Base-by-base conservation (phyloP, 2,797 vertebrate genomes). In the Sandelia bainsii region DNA sequence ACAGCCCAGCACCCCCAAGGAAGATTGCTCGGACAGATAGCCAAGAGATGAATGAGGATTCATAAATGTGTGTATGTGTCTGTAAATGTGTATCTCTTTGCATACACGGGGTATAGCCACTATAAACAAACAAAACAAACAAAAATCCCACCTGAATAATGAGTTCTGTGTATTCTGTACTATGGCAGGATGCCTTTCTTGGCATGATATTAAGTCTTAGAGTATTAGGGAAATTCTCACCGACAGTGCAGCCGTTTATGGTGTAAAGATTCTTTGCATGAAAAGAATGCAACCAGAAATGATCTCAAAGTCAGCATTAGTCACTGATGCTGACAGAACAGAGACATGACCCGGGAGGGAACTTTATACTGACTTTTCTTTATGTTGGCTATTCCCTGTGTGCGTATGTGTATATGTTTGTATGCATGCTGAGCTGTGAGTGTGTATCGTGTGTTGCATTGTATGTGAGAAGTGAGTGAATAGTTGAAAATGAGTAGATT, bases 31-130 rank as follows among this genome's bases (percentile, higher is more conserved):
- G 95, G 81, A 95, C 95, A 86, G 95, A 96, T 85, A 96, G 95
- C 86, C 95, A 96, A 91, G 95, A 96, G 81, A 95, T 96, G 94
- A 96, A 95, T 40, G 95, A 96, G 69, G 95, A 96, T 89, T 94
- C 94, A 61, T 96, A 95, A 93, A 59, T 69, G 62, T 70, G 65
- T 52, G 59, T 71, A 37, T 57, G 48, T 68, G 19, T 46, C 25
- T 50, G 67, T 25, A 48, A 50, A 17, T 61, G 50, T 54, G 62
- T 64, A 60, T 16, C 69, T 59, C 61, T 56, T 32, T 34, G 32
- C 5, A 0, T 66, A 56, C 54, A 61, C 60, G 71, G 77, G 83
- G 73, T 72, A 56, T 83, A 85, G 86, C 68, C 83, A 73, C 42
- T 70, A 49, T 80, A 80, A 82, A 82, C 58, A 17, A 69, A 68